A percentile compares a stretch with the other conserved stretches of the same genome.
These are phyloP conservation scores for Drosophila virilis DNA, from an alignment of 1,140 invertebrate species.

Conservation along the genomic window DNA sequence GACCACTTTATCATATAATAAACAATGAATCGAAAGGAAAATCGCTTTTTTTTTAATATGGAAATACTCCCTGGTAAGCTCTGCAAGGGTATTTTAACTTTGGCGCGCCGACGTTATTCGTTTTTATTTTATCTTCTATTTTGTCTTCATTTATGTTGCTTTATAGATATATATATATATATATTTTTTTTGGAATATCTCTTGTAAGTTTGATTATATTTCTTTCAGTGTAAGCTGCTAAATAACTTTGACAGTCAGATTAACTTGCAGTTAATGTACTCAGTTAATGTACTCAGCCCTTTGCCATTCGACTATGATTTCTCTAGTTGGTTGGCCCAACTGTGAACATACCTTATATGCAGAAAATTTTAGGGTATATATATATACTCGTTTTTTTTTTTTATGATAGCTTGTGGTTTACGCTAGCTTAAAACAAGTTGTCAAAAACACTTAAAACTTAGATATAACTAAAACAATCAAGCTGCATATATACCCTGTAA, in stretches of 20 bases:
- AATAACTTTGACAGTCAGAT: constrained; percentile 55
- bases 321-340: background rate
- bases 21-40: no score
- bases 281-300: constrained; percentile 26
- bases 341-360: constrained; percentile 3
- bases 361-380: constrained; percentile 17
- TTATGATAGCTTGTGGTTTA: background rate
- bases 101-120: background rate
- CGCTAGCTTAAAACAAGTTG: constrained; percentile 6
- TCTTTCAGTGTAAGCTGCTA: constrained; percentile 10
- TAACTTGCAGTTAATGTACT: constrained; percentile 51
- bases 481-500: constrained; percentile 23
- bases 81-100: no score
- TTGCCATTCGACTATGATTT: background rate
- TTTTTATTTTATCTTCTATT: background rate
- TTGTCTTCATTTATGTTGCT: background rate
- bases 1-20: no score
- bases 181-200: no score
- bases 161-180: background rate
- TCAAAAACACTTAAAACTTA: constrained; percentile 9
- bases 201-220: background rate
- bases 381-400: background rate
- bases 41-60: no score
- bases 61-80: no score
- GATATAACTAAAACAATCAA: background rate